Evolutionary conservation across 2,113 vertebrate species (phyloP).

Genomic region (Carettochelys insculpta): DNA sequence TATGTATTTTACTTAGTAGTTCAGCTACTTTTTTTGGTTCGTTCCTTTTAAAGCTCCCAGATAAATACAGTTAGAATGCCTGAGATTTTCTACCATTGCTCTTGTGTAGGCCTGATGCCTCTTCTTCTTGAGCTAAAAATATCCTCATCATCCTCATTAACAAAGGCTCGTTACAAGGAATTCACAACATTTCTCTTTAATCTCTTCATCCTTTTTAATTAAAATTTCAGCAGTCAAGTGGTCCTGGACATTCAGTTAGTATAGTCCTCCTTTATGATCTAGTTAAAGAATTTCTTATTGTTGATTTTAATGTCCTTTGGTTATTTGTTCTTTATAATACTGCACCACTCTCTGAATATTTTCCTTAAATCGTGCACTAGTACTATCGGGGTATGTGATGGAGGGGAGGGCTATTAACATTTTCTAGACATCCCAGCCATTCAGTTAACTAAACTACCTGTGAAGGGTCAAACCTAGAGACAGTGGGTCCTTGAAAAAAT

Average conservation of each 20-base stretch:
- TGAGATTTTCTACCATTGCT: conserved; percentile 62
- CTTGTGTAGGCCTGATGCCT: conserved; percentile 50
- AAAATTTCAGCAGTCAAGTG: conserved; percentile 41
- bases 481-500: too few species aligned
- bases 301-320: neutral
- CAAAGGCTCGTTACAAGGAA: conserved; percentile 58
- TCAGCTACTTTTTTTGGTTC: conserved; percentile 53
- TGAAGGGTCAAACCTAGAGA: too few species aligned
- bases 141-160: conserved; percentile 57
- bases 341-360: neutral
- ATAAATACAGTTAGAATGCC: conserved; percentile 44
- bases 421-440: too few species aligned
- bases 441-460: too few species aligned
- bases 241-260: conserved; percentile 28
- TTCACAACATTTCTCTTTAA: conserved; percentile 50
- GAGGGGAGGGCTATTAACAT: too few species aligned
- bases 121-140: conserved; percentile 55
- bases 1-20: conserved; percentile 45
- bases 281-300: conserved; percentile 6
- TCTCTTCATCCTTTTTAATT: conserved; percentile 53
- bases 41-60: conserved; percentile 52
- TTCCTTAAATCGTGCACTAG: neutral
- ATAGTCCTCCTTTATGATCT: neutral
- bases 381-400: too few species aligned
- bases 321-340: neutral